phyloP scores from a whole-genome alignment of 2,888 invertebrate species.

The Athalia rosae region DNA sequence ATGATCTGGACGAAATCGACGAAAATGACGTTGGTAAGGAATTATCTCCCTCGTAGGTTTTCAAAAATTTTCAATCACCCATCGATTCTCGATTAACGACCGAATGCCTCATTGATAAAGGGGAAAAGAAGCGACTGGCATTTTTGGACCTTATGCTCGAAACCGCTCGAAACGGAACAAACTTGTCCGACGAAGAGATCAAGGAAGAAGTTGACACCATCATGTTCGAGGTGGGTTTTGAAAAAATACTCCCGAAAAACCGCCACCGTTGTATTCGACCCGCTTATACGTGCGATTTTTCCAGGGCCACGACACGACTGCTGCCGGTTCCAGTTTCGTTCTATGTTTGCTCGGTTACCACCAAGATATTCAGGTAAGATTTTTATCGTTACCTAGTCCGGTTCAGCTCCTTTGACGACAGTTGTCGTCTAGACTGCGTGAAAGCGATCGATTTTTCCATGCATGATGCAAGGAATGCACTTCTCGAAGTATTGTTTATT shows the following conservation, averaged over 20 bases:
- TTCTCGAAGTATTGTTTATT: too few species aligned
- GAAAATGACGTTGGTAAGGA: slow-evolving; percentile 72
- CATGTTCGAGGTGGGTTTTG: slow-evolving; percentile 84
- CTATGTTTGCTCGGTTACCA: slow-evolving; percentile 86
- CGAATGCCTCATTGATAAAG: slow-evolving; percentile 63
- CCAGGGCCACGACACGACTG: slow-evolving; percentile 88
- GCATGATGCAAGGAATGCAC: too few species aligned
- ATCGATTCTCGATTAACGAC: not conserved
- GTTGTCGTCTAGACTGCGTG: too few species aligned
- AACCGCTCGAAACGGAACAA: slow-evolving; percentile 83
- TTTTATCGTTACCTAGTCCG: not conserved
- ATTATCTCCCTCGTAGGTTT: too few species aligned
- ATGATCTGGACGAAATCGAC: slow-evolving; percentile 75
- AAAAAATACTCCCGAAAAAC: slow-evolving; percentile 3
- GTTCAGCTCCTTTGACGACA: too few species aligned
- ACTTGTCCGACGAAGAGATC: slow-evolving; percentile 85
- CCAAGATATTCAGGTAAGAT: slow-evolving; percentile 79
- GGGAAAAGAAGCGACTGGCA: slow-evolving; percentile 87
- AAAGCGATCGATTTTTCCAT: too few species aligned
- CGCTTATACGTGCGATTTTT: slow-evolving; percentile 41
- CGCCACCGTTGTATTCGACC: not conserved
- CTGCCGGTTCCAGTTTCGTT: slow-evolving; percentile 88
- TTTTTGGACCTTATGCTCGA: slow-evolving; percentile 91
- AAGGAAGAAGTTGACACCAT: slow-evolving; percentile 90
- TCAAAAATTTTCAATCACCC: too few species aligned